A percentile compares a stretch with the other conserved stretches of the same genome.
phyloP scores from a whole-genome alignment of 2,797 vertebrate genomes.

The Sphenopsis melanotis region DNA sequence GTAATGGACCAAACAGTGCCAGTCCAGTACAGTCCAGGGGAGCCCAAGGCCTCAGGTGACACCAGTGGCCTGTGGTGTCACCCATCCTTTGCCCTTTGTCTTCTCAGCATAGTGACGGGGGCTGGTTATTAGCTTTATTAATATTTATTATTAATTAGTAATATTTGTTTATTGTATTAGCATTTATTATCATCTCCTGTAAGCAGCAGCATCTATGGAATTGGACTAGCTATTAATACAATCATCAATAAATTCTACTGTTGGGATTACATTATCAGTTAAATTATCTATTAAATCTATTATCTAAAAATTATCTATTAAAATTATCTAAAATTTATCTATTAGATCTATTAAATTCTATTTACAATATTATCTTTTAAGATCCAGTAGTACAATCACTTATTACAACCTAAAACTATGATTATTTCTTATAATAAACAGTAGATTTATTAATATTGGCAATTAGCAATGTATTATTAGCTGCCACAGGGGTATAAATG shows the following conservation, averaged over 20 bases:
- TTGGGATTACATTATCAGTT: neutral
- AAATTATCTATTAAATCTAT: neutral
- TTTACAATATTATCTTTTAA: neutral
- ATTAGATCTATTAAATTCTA: neutral
- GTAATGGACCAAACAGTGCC: accelerated
- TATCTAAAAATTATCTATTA: neutral
- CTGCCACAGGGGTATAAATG: neutral
- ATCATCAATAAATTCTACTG: neutral
- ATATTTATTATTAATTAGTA: neutral
- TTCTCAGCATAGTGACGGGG: neutral
- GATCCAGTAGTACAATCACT: no score
- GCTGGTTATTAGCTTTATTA: neutral
- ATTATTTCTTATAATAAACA: neutral
- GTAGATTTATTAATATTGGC: neutral
- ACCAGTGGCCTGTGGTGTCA: neutral
- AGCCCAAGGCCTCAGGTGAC: neutral
- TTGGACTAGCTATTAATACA: neutral
- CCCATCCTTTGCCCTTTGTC: neutral
- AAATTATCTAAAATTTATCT: neutral
- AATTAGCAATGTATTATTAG: neutral
- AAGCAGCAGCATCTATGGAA: no score
- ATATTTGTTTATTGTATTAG: neutral
- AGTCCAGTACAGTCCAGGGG: accelerated
- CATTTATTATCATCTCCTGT: neutral
- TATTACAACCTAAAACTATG: accelerated